Percentiles rank a stretch among this genome's conserved stretches.
Evolutionary conservation across 2,888 invertebrate genomes (phyloP).

Genomic region (Litoditis marina): DNA sequence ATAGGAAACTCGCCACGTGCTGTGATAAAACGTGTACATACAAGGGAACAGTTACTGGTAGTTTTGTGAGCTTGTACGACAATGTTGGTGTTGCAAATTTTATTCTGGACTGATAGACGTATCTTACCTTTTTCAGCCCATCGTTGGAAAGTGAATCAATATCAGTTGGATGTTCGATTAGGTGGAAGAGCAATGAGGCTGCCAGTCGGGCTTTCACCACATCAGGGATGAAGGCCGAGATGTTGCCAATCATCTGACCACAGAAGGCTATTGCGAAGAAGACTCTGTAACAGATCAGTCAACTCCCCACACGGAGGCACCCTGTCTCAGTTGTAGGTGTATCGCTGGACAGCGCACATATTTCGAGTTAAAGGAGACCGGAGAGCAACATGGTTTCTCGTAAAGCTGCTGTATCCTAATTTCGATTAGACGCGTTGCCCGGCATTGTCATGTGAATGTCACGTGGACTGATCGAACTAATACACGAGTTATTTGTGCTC

Average conservation of each 20-base stretch:
- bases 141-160: conserved; percentile 61
- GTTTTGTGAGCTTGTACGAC: not conserved
- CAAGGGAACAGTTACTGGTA: no score
- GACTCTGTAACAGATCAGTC: conserved; percentile 62
- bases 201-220: conserved; percentile 64
- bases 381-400: not conserved
- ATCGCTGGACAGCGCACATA: no score
- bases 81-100: not conserved
- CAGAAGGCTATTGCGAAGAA: conserved; percentile 68
- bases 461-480: no score
- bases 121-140: conserved; percentile 36
- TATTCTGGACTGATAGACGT: not conserved
- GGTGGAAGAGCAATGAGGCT: conserved; percentile 63
- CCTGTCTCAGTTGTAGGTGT: no score
- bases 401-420: no score
- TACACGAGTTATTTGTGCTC: no score
- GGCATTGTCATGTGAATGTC: no score
- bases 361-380: no score
- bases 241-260: conserved; percentile 65
- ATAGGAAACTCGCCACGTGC: no score
- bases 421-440: no score
- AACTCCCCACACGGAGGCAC: no score
- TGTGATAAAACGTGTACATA: no score
- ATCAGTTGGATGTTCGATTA: conserved; percentile 62
- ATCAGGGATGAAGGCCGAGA: conserved; percentile 64